phyloP scores from a whole-genome alignment of 1,140 invertebrate species.

The Drosophila jambulina region DNA sequence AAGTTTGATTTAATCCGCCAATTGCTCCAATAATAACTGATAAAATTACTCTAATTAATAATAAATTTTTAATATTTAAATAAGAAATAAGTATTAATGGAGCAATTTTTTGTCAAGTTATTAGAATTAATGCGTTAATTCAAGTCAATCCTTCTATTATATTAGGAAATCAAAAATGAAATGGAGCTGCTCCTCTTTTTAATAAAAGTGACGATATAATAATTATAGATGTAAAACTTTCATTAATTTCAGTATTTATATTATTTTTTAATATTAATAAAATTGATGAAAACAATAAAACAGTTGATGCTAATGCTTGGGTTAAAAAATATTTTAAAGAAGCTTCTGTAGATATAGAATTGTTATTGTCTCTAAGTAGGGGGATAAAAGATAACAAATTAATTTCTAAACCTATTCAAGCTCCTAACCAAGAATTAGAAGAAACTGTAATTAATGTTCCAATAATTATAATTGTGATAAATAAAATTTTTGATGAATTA shows the following conservation, averaged over 20 bases:
- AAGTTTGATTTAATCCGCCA: constrained; percentile 86
- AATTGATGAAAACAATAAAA: constrained; percentile 85
- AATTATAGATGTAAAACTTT: constrained; percentile 50
- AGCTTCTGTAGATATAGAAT: constrained; percentile 84
- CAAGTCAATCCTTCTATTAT: constrained; percentile 85
- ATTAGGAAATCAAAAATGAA: constrained; percentile 86
- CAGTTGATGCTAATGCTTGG: constrained; percentile 85
- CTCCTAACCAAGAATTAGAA: constrained; percentile 85
- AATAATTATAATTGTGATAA: constrained; percentile 85
- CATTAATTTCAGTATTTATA: constrained; percentile 51
- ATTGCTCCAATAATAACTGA: constrained; percentile 82
- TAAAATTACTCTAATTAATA: constrained; percentile 81
- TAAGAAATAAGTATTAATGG: constrained; percentile 85
- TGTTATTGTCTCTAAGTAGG: constrained; percentile 85
- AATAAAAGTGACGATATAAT: constrained; percentile 76
- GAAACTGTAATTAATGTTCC: constrained; percentile 86
- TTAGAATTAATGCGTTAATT: constrained; percentile 85
- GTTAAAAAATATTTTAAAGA: constrained; percentile 86
- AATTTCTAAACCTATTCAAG: constrained; percentile 87
- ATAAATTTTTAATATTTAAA: constrained; percentile 67
- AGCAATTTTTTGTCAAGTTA: constrained; percentile 87
- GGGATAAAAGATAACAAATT: constrained; percentile 86
- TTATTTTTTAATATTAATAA: constrained; percentile 84
- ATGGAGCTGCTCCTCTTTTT: constrained; percentile 85
- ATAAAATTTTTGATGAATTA: constrained; percentile 85